Base-by-base conservation (phyloP, 2,888 invertebrate species). In the Vanessa cardui region DNA sequence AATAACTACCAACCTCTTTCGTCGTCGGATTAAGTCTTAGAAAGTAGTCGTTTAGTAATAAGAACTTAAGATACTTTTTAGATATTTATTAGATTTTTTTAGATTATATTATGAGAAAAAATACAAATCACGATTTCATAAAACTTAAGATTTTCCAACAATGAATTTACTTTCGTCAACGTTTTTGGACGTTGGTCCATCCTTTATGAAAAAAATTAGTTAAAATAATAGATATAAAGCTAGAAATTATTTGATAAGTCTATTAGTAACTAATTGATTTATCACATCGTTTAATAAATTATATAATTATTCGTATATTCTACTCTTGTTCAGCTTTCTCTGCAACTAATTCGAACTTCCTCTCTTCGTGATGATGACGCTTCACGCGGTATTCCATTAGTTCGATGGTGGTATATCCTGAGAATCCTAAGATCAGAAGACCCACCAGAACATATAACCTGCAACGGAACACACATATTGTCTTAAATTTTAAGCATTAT, bases 341-440 rank as follows among this genome's bases (percentile, higher is more conserved):
- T 12, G 83, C 77, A 16, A 90, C 89, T 33, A 90, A 86, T 60
- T 92, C 87, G 71, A 92, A 92, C 78, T 86, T 87, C 73, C 89
- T 86, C 74, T 91, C 89, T 18, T 78, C 80, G 9, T 89, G 85
- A 56, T 89, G 89, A 0, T 83, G 76, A 58, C 77, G 85, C 77
- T 92, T 93, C 61, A 80, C 87, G 66, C 84, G 88, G 74, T 87
- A 88, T 77, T 94, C 94, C 84, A 94, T 85, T 64, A 92, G 75
- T 79, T 97, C 96, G 50, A 96, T 95, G 3, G 87, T 81, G n/a
- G 94, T 93, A 81, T 96, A 98, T 66, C 98, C 96, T 0, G 93
- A 72, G 79, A 97, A 95, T 1, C 98, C 98, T 6, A 96, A 76
- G 6, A 94, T 78, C 49, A 98, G 91, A 6, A 97, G 89, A 0